Evolutionary conservation across 1,140 invertebrate genomes (phyloP), one percentile per base, ranked within the genome.

Genomic region (Solen grandis): DNA sequence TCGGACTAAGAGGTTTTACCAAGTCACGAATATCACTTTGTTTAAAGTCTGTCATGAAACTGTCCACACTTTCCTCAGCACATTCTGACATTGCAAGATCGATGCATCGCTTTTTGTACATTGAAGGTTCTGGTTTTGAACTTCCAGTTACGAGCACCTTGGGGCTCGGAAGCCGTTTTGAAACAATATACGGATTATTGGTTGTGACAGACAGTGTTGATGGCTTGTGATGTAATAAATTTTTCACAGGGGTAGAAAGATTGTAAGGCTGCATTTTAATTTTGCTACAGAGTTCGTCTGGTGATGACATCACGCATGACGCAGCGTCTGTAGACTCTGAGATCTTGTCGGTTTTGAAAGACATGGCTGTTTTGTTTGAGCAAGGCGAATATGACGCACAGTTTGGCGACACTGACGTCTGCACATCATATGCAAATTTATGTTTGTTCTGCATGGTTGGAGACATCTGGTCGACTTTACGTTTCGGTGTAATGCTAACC

Each of bases 61-160:
- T 74, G 19, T 86, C 84, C 1, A 60, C 29, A 16, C 78, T 52
- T 35, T 63, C 54, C 41, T 68, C 54, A 3, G 38, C 31, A 10
- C 35, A 22, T 4, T 38, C 75, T 0, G 73, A 50, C 4, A 59
- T 50, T 77, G 68, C 54, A 35, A 88, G 79, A 70, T 88, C 86
- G 13, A 89, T 62, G 27, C 82, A 82, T 55, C 87, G 70, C 68
- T 85, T 87, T 25, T 77, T 82, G 36, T 78, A 86, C n/a, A 70
- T 74, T 16, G 75, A 52, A n/a, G 57, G 69, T 13, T 76, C 19
- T 62, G 57, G 79, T 73, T 78, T 81, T 27, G 31, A 75, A 36
- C 75, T 84, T 1, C 75, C 70, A 3, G 84, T 83, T 10, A 88
- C 78, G 2, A 88, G 77, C 19, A 90, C 88, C 79, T 90, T 90